Evolutionary conservation across 2,888 invertebrate genomes (phyloP).

Genomic region (Spisula subtruncata): DNA sequence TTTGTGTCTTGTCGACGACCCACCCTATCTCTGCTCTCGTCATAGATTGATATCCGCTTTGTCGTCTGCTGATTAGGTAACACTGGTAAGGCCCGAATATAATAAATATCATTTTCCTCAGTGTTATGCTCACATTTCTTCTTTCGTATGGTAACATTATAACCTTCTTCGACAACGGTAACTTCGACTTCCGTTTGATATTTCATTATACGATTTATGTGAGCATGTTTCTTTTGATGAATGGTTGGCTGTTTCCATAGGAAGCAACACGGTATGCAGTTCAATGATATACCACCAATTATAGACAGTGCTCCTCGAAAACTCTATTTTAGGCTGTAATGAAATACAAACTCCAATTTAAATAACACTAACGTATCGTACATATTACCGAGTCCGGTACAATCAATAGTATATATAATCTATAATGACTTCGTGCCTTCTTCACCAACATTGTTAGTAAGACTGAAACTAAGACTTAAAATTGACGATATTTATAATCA

Average conservation of each 20-base stretch:
- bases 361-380: no score
- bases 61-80: neutral
- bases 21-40: neutral
- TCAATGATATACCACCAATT: neutral
- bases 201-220: neutral
- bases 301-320: conserved; percentile 16
- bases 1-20: neutral
- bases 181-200: neutral
- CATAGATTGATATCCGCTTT: neutral
- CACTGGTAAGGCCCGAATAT: neutral
- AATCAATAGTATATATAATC: no score
- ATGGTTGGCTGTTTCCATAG: neutral
- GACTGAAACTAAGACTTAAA: no score
- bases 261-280: conserved; percentile 5
- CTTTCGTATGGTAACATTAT: neutral
- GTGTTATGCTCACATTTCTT: neutral
- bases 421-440: no score
- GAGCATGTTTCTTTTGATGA: neutral
- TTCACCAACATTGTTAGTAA: no score
- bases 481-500: no score
- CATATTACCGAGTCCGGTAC: no score
- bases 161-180: neutral
- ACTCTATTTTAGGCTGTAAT: neutral
- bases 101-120: neutral
- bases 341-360: no score